These are phyloP conservation scores for Oreonectes daqikongensis DNA, from an alignment of 2,797 vertebrate species.

Conservation along the genomic window DNA sequence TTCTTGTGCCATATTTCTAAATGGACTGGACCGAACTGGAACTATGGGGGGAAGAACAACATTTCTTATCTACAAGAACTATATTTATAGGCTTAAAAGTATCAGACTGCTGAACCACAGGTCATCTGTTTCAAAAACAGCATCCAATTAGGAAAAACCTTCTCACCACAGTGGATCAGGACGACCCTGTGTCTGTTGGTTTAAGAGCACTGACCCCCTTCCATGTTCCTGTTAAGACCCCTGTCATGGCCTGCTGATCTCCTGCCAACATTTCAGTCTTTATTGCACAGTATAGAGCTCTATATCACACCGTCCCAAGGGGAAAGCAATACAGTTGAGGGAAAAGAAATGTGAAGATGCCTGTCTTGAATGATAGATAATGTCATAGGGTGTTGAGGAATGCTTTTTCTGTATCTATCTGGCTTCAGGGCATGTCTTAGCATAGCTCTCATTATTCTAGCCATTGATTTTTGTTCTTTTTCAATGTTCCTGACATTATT, in stretches of 20 bases:
- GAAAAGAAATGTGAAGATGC: conserved; percentile 6
- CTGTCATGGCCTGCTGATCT: conserved; percentile 55
- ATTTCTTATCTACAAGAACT: background rate
- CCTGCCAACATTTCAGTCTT: conserved; percentile 56
- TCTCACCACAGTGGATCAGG: conserved; percentile 46
- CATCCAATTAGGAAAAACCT: conserved; percentile 65
- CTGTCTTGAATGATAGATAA: conserved; percentile 25
- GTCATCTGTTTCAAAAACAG: conserved; percentile 61
- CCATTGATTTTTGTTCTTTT: conserved; percentile 6
- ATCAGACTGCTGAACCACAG: conserved; percentile 38
- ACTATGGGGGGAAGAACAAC: too few species aligned
- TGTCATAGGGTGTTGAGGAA: conserved; percentile 31
- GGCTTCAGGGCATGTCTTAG: conserved; percentile 13
- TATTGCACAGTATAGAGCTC: conserved; percentile 54
- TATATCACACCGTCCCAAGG: conserved; percentile 52
- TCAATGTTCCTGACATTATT: background rate
- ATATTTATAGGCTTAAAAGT: conserved; percentile 2
- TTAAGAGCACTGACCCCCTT: conserved; percentile 13
- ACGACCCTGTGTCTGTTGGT: conserved; percentile 48
- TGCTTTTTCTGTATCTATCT: conserved; percentile 7
- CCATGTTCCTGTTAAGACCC: conserved; percentile 41
- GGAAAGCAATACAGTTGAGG: conserved; percentile 2
- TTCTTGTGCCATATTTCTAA: too few species aligned
- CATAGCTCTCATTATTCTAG: conserved; percentile 12
- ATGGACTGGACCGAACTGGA: too few species aligned